phyloP scores from a whole-genome alignment of 2,113 vertebrate species.

The Corydoras maculifer region DNA sequence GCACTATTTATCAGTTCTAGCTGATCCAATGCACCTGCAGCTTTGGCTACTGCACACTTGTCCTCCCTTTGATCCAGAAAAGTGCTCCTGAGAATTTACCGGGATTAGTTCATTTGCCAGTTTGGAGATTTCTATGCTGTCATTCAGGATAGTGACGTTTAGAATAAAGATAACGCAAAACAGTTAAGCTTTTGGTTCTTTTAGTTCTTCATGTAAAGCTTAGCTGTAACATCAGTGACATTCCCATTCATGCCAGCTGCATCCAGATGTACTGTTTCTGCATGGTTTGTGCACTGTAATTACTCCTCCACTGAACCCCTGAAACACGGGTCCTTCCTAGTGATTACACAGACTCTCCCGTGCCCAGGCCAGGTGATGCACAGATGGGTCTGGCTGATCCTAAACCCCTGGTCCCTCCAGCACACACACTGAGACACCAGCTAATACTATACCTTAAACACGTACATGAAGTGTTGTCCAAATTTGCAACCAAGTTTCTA shows the following conservation, averaged over 20 bases:
- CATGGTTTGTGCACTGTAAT: conserved; percentile 74
- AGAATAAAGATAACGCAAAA: too few relatives aligned
- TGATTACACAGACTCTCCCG: conserved; percentile 68
- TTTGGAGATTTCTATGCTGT: too few relatives aligned
- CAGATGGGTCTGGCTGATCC: conserved; percentile 69
- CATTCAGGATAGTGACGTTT: too few relatives aligned
- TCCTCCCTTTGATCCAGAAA: conserved; percentile 11
- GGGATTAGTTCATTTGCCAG: too few relatives aligned
- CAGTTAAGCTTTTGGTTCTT: too few relatives aligned
- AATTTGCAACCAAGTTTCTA: neutral
- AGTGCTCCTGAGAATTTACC: neutral
- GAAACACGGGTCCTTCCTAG: conserved; percentile 70
- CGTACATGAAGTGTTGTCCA: neutral
- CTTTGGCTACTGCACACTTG: conserved; percentile 8
- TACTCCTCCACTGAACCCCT: conserved; percentile 61
- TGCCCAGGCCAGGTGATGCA: conserved; percentile 71
- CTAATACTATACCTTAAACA: neutral
- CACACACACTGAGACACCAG: neutral
- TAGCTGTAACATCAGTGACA: conserved; percentile 32
- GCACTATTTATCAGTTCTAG: conserved; percentile 3
- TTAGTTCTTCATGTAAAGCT: neutral
- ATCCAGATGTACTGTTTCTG: conserved; percentile 77
- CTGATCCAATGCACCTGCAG: conserved; percentile 17
- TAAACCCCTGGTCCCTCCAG: conserved; percentile 23
- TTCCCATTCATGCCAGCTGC: conserved; percentile 51